Conservation (phyloP, 2,113 vertebrate species). For the Sorex araneus region DNA sequence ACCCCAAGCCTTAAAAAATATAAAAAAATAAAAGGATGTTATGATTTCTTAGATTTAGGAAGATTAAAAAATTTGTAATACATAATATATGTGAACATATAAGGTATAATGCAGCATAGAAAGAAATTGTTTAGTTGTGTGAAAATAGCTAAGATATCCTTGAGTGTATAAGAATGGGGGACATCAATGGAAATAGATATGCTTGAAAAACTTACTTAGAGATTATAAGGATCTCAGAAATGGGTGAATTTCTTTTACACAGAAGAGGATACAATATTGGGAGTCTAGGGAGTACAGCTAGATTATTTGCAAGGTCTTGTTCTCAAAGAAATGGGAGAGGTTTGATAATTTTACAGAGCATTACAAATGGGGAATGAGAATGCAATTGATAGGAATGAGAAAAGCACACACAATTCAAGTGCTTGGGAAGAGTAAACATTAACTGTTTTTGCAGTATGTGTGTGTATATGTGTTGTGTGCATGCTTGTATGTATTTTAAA, state of each 20-base stretch:
- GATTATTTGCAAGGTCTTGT: background rate
- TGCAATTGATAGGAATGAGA: background rate
- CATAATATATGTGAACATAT: conserved; percentile 7
- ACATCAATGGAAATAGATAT: background rate
- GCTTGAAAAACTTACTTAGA: background rate
- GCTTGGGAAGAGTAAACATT: background rate
- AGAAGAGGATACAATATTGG: background rate
- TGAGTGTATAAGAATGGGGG: background rate
- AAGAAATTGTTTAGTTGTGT: background rate
- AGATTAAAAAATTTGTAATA: conserved; percentile 8
- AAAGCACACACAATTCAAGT: rapidly evolving
- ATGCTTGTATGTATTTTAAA: background rate
- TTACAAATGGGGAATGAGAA: background rate
- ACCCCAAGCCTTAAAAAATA: no score
- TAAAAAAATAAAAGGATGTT: no score
- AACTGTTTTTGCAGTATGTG: background rate
- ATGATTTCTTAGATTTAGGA: background rate
- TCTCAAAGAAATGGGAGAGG: background rate
- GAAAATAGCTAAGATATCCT: background rate
- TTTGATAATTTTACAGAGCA: background rate
- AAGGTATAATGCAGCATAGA: background rate
- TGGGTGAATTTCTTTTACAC: background rate
- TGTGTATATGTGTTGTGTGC: background rate
- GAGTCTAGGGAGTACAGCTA: background rate
- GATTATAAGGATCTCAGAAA: conserved; percentile 16